These are phyloP conservation scores for Rhombomys opimus DNA, from an alignment of 2,113 vertebrate genomes.

Conservation along the genomic window DNA sequence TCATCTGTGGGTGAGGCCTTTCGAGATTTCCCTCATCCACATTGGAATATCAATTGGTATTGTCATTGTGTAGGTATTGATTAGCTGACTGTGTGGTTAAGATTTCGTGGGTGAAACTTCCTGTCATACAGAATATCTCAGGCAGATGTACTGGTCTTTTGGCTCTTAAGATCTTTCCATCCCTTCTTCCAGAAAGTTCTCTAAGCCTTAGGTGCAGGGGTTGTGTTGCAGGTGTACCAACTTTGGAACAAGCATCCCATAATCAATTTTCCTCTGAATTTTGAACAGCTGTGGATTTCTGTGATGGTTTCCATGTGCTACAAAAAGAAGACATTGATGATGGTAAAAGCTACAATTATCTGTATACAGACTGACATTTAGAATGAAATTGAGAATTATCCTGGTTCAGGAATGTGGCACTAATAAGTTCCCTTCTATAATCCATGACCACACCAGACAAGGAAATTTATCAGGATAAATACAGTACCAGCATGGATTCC, in stretches of 20 bases:
- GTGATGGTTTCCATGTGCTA: not conserved
- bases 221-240: not conserved
- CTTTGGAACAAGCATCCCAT: not conserved
- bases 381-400: not conserved
- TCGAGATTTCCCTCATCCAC: not conserved
- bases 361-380: no score
- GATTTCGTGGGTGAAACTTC: not conserved
- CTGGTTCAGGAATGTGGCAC: not conserved
- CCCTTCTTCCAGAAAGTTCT: not conserved
- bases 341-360: not conserved
- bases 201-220: not conserved
- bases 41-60: not conserved
- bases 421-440: not conserved
- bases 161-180: not conserved
- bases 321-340: not conserved
- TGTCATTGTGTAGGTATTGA: not conserved
- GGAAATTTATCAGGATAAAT: not conserved
- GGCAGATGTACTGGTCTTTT: not conserved
- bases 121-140: not conserved
- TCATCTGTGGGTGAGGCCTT: not conserved
- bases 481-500: not conserved
- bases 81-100: not conserved
- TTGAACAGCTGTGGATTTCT: not conserved
- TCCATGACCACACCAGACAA: not conserved
- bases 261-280: not conserved